phyloP scores from a whole-genome alignment of 2,797 vertebrate genomes.

The Pseudochirops cupreus region DNA sequence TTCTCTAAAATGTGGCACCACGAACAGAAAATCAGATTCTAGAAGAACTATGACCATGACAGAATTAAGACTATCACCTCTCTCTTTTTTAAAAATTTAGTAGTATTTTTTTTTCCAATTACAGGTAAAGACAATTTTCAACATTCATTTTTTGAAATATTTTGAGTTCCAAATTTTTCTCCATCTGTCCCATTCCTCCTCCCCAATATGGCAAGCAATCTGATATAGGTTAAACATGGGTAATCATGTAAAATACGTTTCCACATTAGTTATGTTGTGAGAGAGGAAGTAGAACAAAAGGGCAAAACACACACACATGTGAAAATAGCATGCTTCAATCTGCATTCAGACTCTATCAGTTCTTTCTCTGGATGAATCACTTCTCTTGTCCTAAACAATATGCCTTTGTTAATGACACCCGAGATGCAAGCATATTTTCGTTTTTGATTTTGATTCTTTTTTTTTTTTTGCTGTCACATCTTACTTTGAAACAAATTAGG shows the following conservation, averaged over 20 bases:
- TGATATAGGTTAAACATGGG: neutral
- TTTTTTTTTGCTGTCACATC: neutral
- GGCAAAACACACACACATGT: neutral
- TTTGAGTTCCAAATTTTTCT: neutral
- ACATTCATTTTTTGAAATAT: neutral
- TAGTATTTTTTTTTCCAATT: neutral
- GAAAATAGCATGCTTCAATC: neutral
- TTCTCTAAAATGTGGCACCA: neutral
- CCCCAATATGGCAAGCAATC: neutral
- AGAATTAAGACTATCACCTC: neutral
- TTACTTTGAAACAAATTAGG: neutral
- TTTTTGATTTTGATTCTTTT: neutral
- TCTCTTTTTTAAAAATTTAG: neutral
- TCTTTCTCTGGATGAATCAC: neutral
- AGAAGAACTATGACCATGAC: neutral
- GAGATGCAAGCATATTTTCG: neutral
- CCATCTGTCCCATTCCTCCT: neutral
- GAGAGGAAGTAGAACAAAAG: neutral
- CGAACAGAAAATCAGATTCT: neutral
- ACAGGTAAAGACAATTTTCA: neutral
- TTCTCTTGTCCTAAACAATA: no score
- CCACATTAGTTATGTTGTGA: neutral
- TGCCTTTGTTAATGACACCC: neutral
- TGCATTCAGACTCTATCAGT: neutral
- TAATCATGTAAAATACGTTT: neutral